These are phyloP conservation scores for Petrocephalus zakoni DNA, from an alignment of 2,113 vertebrate genomes.

Conservation along the genomic window DNA sequence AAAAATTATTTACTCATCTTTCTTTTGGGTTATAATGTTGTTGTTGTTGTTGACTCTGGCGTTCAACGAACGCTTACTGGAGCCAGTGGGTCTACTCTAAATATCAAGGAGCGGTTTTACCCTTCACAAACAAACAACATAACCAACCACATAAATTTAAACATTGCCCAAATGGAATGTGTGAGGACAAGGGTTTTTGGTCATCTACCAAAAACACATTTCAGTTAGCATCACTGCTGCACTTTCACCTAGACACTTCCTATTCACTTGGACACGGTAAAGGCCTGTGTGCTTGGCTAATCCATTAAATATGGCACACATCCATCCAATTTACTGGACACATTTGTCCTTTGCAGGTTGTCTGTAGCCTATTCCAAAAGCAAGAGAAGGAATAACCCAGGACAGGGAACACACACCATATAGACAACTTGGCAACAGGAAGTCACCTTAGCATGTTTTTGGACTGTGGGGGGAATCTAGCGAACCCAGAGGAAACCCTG, in stretches of 20 bases:
- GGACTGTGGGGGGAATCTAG: background rate
- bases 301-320: background rate
- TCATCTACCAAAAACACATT: background rate
- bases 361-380: background rate
- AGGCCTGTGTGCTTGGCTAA: background rate
- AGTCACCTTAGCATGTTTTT: background rate
- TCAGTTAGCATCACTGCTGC: background rate
- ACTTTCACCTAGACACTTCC: background rate
- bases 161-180: conserved; percentile 37
- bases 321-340: background rate
- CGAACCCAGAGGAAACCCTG: background rate
- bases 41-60: background rate
- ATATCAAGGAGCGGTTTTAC: conserved; percentile 6
- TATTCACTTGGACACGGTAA: background rate
- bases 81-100: conserved; percentile 13
- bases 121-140: conserved; percentile 28
- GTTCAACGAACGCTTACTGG: conserved; percentile 6
- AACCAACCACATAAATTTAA: conserved; percentile 39
- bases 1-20: conserved; percentile 7
- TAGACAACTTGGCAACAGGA: background rate
- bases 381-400: background rate
- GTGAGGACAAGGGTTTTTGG: background rate
- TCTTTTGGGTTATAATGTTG: background rate
- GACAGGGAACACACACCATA: background rate
- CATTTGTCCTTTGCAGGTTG: background rate